Conservation (phyloP, 2,888 invertebrate genomes). For the Hirtodrosophila histrioides region DNA sequence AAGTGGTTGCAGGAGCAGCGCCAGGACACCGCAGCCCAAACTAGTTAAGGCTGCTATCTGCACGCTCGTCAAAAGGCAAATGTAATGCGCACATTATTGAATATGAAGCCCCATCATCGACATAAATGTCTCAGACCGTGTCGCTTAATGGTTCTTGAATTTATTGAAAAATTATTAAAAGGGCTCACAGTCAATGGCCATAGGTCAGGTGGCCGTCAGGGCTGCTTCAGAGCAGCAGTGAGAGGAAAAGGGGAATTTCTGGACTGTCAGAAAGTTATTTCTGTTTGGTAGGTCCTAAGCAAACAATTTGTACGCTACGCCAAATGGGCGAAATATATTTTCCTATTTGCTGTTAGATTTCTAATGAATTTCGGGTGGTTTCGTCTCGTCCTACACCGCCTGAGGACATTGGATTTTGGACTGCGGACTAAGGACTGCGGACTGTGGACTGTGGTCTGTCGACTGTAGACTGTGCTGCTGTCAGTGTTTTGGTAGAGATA, state of each 20-base stretch:
- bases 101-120: slow-evolving; percentile 66
- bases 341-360: slow-evolving; percentile 73
- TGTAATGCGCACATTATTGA: slow-evolving; percentile 69
- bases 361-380: slow-evolving; percentile 65
- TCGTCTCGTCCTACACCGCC: neutral
- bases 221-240: neutral
- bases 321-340: slow-evolving; percentile 58
- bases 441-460: neutral
- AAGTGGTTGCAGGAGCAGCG: slow-evolving; percentile 15
- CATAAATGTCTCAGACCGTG: slow-evolving; percentile 42
- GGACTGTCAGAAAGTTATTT: slow-evolving; percentile 48
- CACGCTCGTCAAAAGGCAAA: slow-evolving; percentile 48
- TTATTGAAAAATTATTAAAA: slow-evolving; percentile 75
- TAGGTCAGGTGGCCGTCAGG: slow-evolving; percentile 30
- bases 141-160: slow-evolving; percentile 55
- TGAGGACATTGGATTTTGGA: too few relatives aligned
- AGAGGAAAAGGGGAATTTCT: neutral
- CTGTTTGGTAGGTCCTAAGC: slow-evolving; percentile 51
- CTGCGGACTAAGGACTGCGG: neutral
- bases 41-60: slow-evolving; percentile 42
- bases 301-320: slow-evolving; percentile 63
- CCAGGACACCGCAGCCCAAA: slow-evolving; percentile 16
- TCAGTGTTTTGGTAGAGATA: slow-evolving; percentile 71
- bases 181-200: slow-evolving; percentile 23
- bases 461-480: slow-evolving; percentile 28